Conservation (phyloP, 2,888 invertebrate genomes). For the Nephrotoma appendiculata region DNA sequence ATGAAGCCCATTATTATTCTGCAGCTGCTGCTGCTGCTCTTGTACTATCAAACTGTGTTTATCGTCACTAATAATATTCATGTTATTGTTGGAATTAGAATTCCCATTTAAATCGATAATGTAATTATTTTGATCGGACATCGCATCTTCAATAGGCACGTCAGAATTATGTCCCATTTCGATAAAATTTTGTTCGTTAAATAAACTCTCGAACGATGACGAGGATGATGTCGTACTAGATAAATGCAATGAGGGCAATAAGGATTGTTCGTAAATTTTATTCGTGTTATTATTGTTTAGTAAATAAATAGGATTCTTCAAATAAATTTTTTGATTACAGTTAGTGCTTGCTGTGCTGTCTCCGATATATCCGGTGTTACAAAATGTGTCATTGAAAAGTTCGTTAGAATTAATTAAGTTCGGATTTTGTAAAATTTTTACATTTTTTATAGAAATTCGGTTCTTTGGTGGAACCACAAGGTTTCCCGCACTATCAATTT, state of each 20-base stretch:
- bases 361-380: background rate
- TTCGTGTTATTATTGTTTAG: background rate
- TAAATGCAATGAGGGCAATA: background rate
- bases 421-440: constrained; percentile 27
- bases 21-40: background rate
- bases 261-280: background rate
- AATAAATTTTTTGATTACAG: background rate
- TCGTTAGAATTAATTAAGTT: constrained; percentile 12
- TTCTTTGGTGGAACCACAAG: constrained; percentile 18
- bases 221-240: background rate
- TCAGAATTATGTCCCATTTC: background rate
- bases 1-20: constrained; percentile 19
- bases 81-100: background rate
- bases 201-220: background rate
- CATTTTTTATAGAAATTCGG: constrained; percentile 30
- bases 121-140: background rate
- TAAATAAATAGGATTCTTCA: background rate
- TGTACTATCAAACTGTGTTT: background rate
- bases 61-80: background rate
- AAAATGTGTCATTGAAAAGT: background rate
- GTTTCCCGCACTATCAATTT: background rate
- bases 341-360: background rate
- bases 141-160: background rate
- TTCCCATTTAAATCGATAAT: background rate
- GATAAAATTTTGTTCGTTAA: background rate